phyloP scores from a whole-genome alignment of 1,140 invertebrate species.

The Coptotermes formosanus region DNA sequence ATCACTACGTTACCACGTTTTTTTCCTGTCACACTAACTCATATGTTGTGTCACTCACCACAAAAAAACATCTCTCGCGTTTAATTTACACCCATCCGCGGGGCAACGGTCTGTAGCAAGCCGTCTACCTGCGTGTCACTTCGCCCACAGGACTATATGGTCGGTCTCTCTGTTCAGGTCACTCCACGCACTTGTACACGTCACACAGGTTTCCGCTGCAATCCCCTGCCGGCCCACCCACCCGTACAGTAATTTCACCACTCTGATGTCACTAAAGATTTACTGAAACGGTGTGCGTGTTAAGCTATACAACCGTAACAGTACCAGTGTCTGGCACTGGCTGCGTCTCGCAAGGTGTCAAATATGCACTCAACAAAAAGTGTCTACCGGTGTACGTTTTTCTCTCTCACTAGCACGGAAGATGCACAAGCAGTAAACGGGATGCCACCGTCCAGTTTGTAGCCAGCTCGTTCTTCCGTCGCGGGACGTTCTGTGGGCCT shows the following conservation, averaged over 20 bases:
- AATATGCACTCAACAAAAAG: neutral
- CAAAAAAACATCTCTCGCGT: too few species aligned
- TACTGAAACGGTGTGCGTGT: neutral
- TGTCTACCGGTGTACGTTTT: neutral
- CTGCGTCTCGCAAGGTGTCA: neutral
- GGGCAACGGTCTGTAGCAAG: too few species aligned
- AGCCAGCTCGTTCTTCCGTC: neutral
- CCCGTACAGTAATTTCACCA: neutral
- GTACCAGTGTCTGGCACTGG: neutral
- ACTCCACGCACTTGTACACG: too few species aligned
- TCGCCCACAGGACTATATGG: too few species aligned
- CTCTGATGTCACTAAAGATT: neutral
- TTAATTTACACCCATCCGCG: too few species aligned
- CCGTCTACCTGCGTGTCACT: too few species aligned
- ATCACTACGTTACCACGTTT: neutral
- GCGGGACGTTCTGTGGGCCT: neutral
- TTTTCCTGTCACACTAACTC: too few species aligned
- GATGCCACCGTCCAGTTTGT: neutral
- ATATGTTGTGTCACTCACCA: too few species aligned
- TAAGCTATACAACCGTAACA: neutral
- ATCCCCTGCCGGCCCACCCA: neutral
- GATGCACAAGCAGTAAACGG: neutral
- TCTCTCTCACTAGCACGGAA: neutral
- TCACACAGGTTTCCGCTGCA: too few species aligned
- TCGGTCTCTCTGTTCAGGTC: too few species aligned